These are phyloP conservation scores for Labroides dimidiatus DNA, from an alignment of 2,797 vertebrate genomes.

Conservation along the genomic window DNA sequence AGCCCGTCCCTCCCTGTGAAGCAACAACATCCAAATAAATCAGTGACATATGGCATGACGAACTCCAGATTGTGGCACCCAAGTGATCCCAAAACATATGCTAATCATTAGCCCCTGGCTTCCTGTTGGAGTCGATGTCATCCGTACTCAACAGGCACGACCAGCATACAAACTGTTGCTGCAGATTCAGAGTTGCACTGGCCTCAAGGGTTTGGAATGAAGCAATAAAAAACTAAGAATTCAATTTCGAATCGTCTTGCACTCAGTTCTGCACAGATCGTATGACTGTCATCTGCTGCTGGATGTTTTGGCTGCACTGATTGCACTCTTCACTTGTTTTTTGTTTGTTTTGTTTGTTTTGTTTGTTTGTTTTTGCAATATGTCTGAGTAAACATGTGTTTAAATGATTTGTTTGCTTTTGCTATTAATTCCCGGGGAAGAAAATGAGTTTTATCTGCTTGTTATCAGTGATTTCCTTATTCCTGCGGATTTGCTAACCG, in stretches of 20 bases:
- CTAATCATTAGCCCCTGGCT: constrained; percentile 83
- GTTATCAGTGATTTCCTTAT: constrained; percentile 58
- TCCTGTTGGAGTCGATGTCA: constrained; percentile 83
- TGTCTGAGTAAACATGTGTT: constrained; percentile 19
- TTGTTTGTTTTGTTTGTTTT: constrained; percentile 21
- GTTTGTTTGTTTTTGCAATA: too few relatives aligned
- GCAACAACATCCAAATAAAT: constrained; percentile 82
- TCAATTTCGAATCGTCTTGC: constrained; percentile 41
- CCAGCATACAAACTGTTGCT: constrained; percentile 64
- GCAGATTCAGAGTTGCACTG: constrained; percentile 54
- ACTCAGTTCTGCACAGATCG: constrained; percentile 33
- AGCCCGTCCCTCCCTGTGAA: constrained; percentile 56
- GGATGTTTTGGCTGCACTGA: constrained; percentile 36
- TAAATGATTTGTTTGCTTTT: constrained; percentile 32
- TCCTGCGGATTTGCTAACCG: constrained; percentile 45
- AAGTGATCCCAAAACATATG: constrained; percentile 82
- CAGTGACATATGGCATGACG: constrained; percentile 73
- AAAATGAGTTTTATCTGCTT: constrained; percentile 35
- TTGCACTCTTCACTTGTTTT: constrained; percentile 19
- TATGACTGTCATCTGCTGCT: constrained; percentile 26
- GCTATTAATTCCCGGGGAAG: constrained; percentile 13
- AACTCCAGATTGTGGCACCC: constrained; percentile 78
- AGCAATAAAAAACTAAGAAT: constrained; percentile 63
- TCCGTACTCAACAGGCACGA: constrained; percentile 67
- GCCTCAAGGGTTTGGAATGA: constrained; percentile 60